These are phyloP conservation scores for Rhodophaea formosa DNA, from an alignment of 2,888 invertebrate genomes.

Conservation along the genomic window DNA sequence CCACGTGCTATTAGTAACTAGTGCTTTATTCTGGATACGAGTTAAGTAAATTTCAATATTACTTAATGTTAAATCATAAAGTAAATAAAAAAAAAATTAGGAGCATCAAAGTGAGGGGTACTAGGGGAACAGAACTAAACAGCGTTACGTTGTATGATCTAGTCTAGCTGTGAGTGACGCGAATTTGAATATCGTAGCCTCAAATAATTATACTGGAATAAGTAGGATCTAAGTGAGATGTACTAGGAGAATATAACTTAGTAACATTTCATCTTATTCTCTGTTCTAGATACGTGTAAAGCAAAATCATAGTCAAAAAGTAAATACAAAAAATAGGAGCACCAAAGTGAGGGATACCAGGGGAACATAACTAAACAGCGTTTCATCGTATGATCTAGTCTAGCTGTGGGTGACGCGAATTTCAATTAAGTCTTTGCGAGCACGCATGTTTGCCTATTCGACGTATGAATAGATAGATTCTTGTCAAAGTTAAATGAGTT, in stretches of 20 bases:
- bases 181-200: slow-evolving; percentile 20
- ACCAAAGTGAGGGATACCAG: not conserved
- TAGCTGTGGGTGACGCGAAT: slow-evolving; percentile 14
- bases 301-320: too few relatives aligned
- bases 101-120: not conserved
- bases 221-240: too few relatives aligned
- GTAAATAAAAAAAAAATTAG: not conserved
- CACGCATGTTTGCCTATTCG: slow-evolving; percentile 7
- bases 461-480: slow-evolving; percentile 11
- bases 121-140: not conserved
- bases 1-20: too few relatives aligned
- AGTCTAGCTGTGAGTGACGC: slow-evolving; percentile 4
- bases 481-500: slow-evolving; percentile 15
- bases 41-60: too few relatives aligned
- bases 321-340: not conserved
- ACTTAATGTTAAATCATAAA: too few relatives aligned
- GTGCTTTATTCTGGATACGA: too few relatives aligned
- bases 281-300: too few relatives aligned
- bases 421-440: slow-evolving; percentile 15
- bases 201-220: too few relatives aligned
- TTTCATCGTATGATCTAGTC: slow-evolving; percentile 14
- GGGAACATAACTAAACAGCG: not conserved
- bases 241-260: too few relatives aligned
- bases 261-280: too few relatives aligned
- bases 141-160: slow-evolving; percentile 12